phyloP scores from a whole-genome alignment of 2,113 vertebrate species.

The Chaetodon trifascialis region DNA sequence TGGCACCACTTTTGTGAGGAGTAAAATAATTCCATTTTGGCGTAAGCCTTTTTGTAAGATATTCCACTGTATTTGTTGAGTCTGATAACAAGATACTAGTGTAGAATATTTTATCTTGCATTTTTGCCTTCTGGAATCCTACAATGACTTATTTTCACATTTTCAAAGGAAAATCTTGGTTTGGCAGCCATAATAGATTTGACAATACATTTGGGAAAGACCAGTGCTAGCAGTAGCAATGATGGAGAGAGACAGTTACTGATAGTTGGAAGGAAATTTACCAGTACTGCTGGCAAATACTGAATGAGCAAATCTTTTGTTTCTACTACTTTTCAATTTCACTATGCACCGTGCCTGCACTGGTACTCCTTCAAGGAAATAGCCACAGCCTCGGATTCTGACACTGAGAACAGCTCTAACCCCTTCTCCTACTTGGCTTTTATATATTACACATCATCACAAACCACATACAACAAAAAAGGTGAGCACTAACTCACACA shows the following conservation, averaged over 20 bases:
- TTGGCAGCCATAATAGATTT: background rate
- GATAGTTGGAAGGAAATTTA: too few relatives aligned
- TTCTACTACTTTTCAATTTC: too few relatives aligned
- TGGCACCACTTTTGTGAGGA: background rate
- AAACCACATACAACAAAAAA: too few relatives aligned
- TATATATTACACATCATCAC: background rate
- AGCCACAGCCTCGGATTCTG: too few relatives aligned
- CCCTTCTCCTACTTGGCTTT: background rate
- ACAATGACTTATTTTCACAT: background rate
- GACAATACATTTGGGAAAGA: too few relatives aligned
- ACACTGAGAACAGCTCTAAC: background rate
- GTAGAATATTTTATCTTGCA: background rate
- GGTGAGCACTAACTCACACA: too few relatives aligned
- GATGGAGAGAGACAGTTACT: too few relatives aligned
- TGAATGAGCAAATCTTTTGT: too few relatives aligned
- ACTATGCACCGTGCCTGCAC: too few relatives aligned
- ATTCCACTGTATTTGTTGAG: background rate
- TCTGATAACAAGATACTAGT: background rate
- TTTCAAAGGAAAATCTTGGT: background rate
- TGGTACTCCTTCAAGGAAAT: too few relatives aligned
- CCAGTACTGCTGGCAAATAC: too few relatives aligned
- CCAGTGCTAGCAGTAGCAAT: too few relatives aligned
- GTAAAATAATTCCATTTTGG: background rate
- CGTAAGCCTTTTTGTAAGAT: background rate
- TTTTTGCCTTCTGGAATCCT: background rate